Evolutionary conservation across 23 tunicate genomes (phyloP).

Genomic region (Ciona savignyi): DNA sequence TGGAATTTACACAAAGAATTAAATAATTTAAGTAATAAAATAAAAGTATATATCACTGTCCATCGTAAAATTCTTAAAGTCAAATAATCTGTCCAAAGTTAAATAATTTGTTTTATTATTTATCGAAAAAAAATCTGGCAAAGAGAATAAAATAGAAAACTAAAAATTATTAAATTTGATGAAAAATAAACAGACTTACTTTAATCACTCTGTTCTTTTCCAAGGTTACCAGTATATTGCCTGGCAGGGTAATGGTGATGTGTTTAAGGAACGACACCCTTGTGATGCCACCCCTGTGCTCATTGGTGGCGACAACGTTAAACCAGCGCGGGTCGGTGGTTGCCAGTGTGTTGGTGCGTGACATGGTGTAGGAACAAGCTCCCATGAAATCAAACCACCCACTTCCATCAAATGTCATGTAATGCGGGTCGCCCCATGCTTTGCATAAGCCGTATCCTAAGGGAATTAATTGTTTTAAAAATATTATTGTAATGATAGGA

Average conservation of each 20-base stretch:
- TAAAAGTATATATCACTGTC: too few relatives aligned
- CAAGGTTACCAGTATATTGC: constrained; percentile 6
- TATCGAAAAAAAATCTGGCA: too few relatives aligned
- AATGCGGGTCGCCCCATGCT: constrained; percentile 72
- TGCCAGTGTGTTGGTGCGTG: constrained; percentile 22
- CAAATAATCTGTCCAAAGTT: too few relatives aligned
- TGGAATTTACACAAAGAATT: too few relatives aligned
- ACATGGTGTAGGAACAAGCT: constrained; percentile 40
- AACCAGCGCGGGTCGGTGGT: constrained; percentile 21
- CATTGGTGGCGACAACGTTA: constrained; percentile 18
- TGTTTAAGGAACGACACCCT: constrained; percentile 19
- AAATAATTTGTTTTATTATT: too few relatives aligned
- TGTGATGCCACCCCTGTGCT: constrained; percentile 24
- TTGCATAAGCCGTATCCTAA: constrained; percentile 46
- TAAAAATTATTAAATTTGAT: too few relatives aligned
- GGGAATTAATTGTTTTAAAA: too few relatives aligned
- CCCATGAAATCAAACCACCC: constrained; percentile 60
- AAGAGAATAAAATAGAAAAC: neutral
- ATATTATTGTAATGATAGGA: too few relatives aligned
- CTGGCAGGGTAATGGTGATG: constrained; percentile 9
- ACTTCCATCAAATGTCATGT: constrained; percentile 48
- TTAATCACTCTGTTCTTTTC: constrained; percentile 8
- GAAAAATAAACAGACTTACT: constrained; percentile 4
- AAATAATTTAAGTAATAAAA: too few relatives aligned
- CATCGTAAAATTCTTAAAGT: too few relatives aligned